Evolutionary conservation across 2,797 vertebrate species (phyloP), one percentile per base, ranked within the genome.

Genomic region (Meda fulgida): DNA sequence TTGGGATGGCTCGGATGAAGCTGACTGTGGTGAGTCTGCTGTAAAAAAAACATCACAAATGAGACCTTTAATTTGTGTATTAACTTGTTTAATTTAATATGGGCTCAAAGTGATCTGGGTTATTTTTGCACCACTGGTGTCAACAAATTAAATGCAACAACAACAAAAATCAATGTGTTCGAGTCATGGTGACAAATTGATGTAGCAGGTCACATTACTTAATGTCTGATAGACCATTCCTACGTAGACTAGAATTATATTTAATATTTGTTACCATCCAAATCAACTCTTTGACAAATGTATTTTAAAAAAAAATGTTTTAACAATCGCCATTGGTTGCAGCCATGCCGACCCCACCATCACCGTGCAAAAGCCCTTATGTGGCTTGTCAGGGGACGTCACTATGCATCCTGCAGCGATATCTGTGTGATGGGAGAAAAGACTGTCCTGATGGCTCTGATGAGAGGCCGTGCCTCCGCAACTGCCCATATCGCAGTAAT

Each of bases 1-100:
- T 72, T 51, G 89, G 81, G 96, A 97, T 72, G 86, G 72, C 0
- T 31, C 90, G 0, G 96, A 96, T 0, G 96, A 96, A 81, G 86
- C 89, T 60, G 89, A 85, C 75, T 96, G 96, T 71, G 86, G 96
- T 96, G 91, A 94, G 95, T 81, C 60, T 95, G 94, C 71, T 80
- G 94, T 95, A 13, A 16, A 48, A 67, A 5, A 48, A 67, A 5
- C 21, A 10, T 26, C 53, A 18, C 13, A n/a, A n/a, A n/a, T n/a
- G n/a, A n/a, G n/a, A n/a, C n/a, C n/a, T n/a, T n/a, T n/a, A n/a
- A n/a, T n/a, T n/a, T n/a, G n/a, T n/a, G n/a, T n/a, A n/a, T n/a
- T n/a, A n/a, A n/a, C n/a, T n/a, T n/a, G n/a, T n/a, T n/a, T n/a
- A n/a, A n/a, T n/a, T n/a, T n/a, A n/a, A n/a, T 31, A 31, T 31